phyloP scores from a whole-genome alignment of 2,113 vertebrate species.

The Mustela nigripes region DNA sequence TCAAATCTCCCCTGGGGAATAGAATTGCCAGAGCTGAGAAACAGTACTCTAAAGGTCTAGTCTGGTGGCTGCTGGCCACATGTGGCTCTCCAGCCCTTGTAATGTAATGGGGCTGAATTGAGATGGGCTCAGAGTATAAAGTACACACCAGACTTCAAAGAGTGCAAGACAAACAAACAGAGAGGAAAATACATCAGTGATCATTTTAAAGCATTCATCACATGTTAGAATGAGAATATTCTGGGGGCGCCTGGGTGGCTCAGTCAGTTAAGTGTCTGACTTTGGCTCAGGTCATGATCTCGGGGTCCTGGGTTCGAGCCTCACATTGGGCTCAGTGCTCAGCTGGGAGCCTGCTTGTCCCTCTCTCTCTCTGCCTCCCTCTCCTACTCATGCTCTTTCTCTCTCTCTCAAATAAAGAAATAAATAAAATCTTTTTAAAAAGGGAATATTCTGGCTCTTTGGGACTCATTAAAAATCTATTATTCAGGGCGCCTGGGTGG shows the following conservation, averaged over 20 bases:
- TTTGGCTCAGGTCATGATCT: background rate
- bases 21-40: background rate
- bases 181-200: too few species aligned
- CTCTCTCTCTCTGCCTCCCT: background rate
- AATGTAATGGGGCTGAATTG: background rate
- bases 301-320: too few species aligned
- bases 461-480: background rate
- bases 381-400: background rate
- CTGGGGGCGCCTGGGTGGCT: background rate
- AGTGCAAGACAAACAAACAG: too few species aligned
- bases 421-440: background rate
- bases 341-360: background rate
- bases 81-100: background rate
- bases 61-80: accelerated
- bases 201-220: background rate
- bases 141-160: background rate
- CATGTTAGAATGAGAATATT: background rate
- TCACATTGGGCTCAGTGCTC: background rate
- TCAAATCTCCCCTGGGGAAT: background rate
- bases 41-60: accelerated
- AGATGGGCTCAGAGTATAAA: background rate
- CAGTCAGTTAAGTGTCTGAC: background rate
- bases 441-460: background rate
- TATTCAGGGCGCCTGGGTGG: too few species aligned
- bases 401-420: background rate